phyloP scores from a whole-genome alignment of 1,140 invertebrate species.

The Conus betulinus region DNA sequence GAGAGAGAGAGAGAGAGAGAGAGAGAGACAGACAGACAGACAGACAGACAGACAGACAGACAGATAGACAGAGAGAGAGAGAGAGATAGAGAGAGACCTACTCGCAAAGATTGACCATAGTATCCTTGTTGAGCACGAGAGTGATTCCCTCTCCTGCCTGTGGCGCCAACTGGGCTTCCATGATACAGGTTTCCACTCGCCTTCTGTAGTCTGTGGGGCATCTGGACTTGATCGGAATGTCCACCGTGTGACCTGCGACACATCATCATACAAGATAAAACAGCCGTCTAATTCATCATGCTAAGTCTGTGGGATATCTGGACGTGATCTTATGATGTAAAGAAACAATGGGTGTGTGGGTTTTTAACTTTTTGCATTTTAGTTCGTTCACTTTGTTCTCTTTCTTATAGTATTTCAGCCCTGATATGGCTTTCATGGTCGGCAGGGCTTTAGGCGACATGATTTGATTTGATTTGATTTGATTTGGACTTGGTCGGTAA shows the following conservation, averaged over 20 bases:
- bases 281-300: background rate
- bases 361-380: background rate
- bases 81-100: conserved; percentile 15
- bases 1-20: conserved; percentile 10
- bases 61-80: background rate
- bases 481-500: too few species aligned
- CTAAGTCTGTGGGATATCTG: background rate
- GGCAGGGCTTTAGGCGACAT: too few species aligned
- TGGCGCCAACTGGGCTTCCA: conserved; percentile 48
- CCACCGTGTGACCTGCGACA: background rate
- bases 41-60: background rate
- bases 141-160: conserved; percentile 40
- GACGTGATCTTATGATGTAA: background rate
- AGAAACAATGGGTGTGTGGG: background rate
- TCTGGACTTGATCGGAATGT: background rate
- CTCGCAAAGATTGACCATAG: conserved; percentile 40
- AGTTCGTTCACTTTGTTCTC: too few species aligned
- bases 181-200: conserved; percentile 45
- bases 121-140: conserved; percentile 36
- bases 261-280: background rate
- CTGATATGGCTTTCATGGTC: too few species aligned
- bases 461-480: too few species aligned
- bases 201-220: conserved; percentile 41
- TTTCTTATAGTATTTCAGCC: too few species aligned
- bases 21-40: background rate